These are phyloP conservation scores for Heliornis fulica DNA, from an alignment of 2,113 vertebrate genomes.

Conservation along the genomic window DNA sequence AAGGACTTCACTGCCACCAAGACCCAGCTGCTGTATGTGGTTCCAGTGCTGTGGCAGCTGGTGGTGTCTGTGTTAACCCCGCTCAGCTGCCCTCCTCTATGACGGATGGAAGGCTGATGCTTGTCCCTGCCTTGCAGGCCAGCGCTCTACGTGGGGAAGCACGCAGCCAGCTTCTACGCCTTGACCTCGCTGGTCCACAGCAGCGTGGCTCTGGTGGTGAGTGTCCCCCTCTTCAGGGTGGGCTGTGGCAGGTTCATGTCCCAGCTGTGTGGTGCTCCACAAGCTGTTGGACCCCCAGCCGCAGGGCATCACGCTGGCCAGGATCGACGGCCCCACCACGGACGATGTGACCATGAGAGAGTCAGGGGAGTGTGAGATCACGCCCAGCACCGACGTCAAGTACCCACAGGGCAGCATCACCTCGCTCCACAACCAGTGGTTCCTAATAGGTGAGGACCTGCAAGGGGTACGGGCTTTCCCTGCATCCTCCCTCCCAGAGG, in stretches of 20 bases:
- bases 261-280: rapidly evolving
- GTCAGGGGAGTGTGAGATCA: conserved; percentile 88
- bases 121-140: conserved; percentile 72
- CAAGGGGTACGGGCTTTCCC: neutral
- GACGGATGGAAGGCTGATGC: neutral
- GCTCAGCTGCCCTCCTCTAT: rapidly evolving
- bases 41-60: rapidly evolving
- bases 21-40: conserved; percentile 86
- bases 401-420: conserved; percentile 87
- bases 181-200: conserved; percentile 88
- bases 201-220: conserved; percentile 86
- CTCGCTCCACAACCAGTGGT: conserved; percentile 86
- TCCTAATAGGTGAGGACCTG: conserved; percentile 84
- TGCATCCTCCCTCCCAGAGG: rapidly evolving
- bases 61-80: rapidly evolving
- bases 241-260: rapidly evolving
- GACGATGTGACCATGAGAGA: conserved; percentile 86
- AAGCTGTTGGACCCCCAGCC: conserved; percentile 73
- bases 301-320: conserved; percentile 85
- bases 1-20: conserved; percentile 82
- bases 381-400: conserved; percentile 86
- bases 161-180: conserved; percentile 88
- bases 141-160: conserved; percentile 91
- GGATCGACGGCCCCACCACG: conserved; percentile 86
- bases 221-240: neutral